Evolutionary conservation across 1,140 invertebrate species (phyloP), one percentile per base, ranked within the genome.

Genomic region (Drosophila takahashii): DNA sequence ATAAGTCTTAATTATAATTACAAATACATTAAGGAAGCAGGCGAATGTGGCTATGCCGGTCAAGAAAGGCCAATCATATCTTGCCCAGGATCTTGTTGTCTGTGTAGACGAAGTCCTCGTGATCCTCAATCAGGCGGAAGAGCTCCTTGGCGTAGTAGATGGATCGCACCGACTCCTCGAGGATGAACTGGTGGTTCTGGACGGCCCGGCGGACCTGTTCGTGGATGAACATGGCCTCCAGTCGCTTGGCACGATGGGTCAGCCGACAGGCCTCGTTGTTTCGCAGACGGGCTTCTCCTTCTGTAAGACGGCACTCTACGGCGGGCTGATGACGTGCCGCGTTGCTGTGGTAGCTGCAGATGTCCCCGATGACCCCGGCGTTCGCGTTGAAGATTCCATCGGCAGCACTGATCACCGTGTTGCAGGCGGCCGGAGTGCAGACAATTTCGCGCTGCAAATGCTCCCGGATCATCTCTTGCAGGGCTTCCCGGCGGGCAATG

Each of bases 121-220:
- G 77, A 36, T 87, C 76, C 56, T 84, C 69, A 7, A 89, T 58
- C 0, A 89, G 67, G 3, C 65, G 85, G 9, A 79, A 90, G 6
- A 90, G 51, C 39, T 90, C 54, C 57, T 89, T 89, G 66, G 90
- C 81, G 45, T 91, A 91, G 56, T 57, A 73, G 1, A 91, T 74
- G 3, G 89, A 91, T 4, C 89, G 80, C 29, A 91, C 84, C 1
- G 89, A 91, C 41, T 91, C 83, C 47, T 90, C 89, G 26, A 91
- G 26, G 29, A 91, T 81, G 1, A 75, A 47, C 39, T 87, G 57
- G 51, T 85, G 79, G 11, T 74, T 78, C 32, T 85, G 67, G 4
- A 65, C 36, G 5, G 78, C 67, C 7, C 64, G 32, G 11, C 78
- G 80, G 47, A 85, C 60, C 41, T 90, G 77, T 26, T 90, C 74